Evolutionary conservation across 2,888 invertebrate species (phyloP), one percentile per base, ranked within the genome.

Genomic region (Malthinus flaveolus): DNA sequence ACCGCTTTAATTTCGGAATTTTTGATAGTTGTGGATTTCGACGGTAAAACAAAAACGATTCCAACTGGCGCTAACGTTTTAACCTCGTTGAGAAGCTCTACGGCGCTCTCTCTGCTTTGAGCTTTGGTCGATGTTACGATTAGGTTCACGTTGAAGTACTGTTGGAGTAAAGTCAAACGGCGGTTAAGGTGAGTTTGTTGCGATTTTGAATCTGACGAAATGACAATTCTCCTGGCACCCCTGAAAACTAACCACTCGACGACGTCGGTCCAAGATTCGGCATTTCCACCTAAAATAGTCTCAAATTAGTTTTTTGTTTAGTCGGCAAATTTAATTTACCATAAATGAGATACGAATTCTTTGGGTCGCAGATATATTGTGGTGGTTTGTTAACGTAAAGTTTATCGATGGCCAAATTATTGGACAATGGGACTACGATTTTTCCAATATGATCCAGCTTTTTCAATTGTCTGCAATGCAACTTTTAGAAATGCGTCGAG

Each of bases 211-310:
- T 95, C 86, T 0, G 93, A 92, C 0, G 90, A 90, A 0, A 96
- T 82, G 0, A 95, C 83, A 6, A 97, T 73, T 68, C 89, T 88
- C 66, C 83, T 84, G 0, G 91, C 95, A 0, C 95, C 95, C 60
- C 95, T 84, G 51, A 90, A 78, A 48, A 94, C 85, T 68, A 97
- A 79, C 94, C 94, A 95, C 71, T 93, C 90, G 0, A 88, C 86
- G 47, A 95, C 53, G 60, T 79, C 76, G 2, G 72, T 69, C 77
- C 78, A 79, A 5, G 69, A 62, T 45, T 77, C 76, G 23, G 73
- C 61, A 15, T 64, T 67, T 32, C 77, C 78, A 56, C 75, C 75
- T 75, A 46, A 42, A 63, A 51, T 32, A 31, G 12, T 34, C n/a
- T 32, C 6, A 6, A 32, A 33, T 32, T 12, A 48, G 37, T 13